Percentiles rank a stretch among this genome's conserved stretches.
Conservation (phyloP, 1,140 invertebrate species). For the Camponotus vicinus region DNA sequence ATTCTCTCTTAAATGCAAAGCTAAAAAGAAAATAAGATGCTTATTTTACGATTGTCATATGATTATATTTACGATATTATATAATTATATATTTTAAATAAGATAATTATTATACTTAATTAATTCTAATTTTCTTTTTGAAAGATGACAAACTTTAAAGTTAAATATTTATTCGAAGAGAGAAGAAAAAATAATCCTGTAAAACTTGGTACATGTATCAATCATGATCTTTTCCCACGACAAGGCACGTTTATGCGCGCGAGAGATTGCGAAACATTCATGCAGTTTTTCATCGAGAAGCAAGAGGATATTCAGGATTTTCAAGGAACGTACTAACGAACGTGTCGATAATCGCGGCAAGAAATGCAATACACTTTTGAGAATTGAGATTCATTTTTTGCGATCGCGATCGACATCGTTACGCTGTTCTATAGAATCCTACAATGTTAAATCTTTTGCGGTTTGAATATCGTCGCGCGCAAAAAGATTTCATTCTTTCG, state of each 20-base stretch:
- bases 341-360: conserved; percentile 37
- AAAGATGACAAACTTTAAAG: not conserved
- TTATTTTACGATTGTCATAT: not conserved
- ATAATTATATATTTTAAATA: not conserved
- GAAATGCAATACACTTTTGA: conserved; percentile 26
- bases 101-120: not conserved
- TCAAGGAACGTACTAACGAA: conserved; percentile 24
- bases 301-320: not conserved
- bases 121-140: not conserved
- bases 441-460: conserved; percentile 60
- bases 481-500: conserved; percentile 8
- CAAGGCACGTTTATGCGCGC: conserved; percentile 58
- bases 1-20: not conserved
- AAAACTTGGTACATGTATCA: conserved; percentile 1
- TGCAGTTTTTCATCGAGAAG: too few species aligned
- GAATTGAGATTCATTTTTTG: conserved; percentile 23
- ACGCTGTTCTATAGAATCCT: not conserved
- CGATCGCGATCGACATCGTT: conserved; percentile 47
- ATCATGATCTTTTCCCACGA: conserved; percentile 13
- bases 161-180: not conserved
- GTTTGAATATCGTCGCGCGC: conserved; percentile 29
- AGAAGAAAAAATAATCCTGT: too few species aligned
- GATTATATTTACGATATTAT: not conserved
- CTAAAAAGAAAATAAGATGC: not conserved
- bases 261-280: not conserved